Conservation (phyloP, 1,140 invertebrate species). For the Eufriesea mexicana region DNA sequence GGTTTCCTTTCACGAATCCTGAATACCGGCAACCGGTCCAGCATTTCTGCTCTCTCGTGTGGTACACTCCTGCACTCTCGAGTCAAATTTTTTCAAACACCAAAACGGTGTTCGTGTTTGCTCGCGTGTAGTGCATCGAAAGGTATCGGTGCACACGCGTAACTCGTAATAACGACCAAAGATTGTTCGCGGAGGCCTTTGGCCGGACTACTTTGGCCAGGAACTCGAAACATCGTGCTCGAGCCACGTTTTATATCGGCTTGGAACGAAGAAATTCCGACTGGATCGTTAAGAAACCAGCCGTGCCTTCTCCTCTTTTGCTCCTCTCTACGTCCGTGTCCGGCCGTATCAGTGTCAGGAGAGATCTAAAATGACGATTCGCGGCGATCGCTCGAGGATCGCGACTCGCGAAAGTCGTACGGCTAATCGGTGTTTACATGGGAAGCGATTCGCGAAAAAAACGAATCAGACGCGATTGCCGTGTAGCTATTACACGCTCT, state of each 20-base stretch:
- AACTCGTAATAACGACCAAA: slow-evolving; percentile 44
- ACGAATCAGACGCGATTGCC: background rate
- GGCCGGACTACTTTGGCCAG: slow-evolving; percentile 55
- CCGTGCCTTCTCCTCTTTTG: too few species aligned
- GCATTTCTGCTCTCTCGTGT: too few species aligned
- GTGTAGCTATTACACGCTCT: background rate
- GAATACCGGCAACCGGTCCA: too few species aligned
- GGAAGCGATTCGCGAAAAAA: background rate
- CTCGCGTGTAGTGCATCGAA: background rate
- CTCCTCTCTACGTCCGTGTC: background rate
- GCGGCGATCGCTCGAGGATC: too few species aligned
- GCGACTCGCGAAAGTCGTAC: background rate
- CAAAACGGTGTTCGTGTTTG: background rate
- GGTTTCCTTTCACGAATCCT: too few species aligned
- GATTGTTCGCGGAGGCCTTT: slow-evolving; percentile 50
- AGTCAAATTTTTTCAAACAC: background rate
- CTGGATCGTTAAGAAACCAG: slow-evolving; percentile 43
- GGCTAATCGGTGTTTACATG: slow-evolving; percentile 1
- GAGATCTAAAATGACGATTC: slow-evolving; percentile 15
- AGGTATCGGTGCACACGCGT: background rate
- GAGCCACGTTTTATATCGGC: slow-evolving; percentile 14
- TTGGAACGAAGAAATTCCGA: slow-evolving; percentile 30
- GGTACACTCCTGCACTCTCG: too few species aligned
- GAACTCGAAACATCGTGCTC: slow-evolving; percentile 32
- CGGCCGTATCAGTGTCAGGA: background rate